These are phyloP conservation scores for Synaphobranchus kaupii DNA, from an alignment of 2,797 vertebrate genomes.

Conservation along the genomic window DNA sequence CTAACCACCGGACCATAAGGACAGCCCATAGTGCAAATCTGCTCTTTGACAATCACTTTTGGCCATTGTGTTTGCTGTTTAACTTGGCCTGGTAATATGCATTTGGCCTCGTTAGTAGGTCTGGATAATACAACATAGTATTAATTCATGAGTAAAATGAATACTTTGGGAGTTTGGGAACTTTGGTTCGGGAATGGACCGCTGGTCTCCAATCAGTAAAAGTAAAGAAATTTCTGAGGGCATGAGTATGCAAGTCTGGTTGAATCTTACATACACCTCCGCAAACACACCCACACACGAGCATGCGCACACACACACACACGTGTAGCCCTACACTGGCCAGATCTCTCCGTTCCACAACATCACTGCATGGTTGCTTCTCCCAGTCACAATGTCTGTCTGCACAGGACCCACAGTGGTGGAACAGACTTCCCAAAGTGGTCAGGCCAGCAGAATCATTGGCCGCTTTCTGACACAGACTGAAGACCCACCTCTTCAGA, in stretches of 20 bases:
- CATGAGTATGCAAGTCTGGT: background rate
- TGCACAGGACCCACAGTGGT: background rate
- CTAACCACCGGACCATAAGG: background rate
- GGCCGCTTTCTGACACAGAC: background rate
- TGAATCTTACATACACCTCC: background rate
- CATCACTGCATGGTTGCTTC: background rate
- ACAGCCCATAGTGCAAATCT: background rate
- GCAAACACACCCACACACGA: background rate
- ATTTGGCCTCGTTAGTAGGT: background rate
- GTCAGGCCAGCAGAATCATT: background rate
- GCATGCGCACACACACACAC: background rate
- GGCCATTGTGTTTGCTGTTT: background rate
- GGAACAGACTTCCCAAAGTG: background rate
- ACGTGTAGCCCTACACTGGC: background rate
- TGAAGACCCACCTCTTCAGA: background rate
- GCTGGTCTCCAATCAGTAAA: background rate
- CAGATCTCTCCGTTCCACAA: background rate
- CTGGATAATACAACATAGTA: background rate
- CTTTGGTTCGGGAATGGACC: background rate
- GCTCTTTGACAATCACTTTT: background rate
- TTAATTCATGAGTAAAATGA: background rate
- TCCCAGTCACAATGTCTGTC: constrained; percentile 1
- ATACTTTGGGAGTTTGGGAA: background rate
- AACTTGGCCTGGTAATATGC: background rate
- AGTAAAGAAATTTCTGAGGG: background rate